Conservation (phyloP, 2,888 invertebrate species). For the Andrena trimmerana region DNA sequence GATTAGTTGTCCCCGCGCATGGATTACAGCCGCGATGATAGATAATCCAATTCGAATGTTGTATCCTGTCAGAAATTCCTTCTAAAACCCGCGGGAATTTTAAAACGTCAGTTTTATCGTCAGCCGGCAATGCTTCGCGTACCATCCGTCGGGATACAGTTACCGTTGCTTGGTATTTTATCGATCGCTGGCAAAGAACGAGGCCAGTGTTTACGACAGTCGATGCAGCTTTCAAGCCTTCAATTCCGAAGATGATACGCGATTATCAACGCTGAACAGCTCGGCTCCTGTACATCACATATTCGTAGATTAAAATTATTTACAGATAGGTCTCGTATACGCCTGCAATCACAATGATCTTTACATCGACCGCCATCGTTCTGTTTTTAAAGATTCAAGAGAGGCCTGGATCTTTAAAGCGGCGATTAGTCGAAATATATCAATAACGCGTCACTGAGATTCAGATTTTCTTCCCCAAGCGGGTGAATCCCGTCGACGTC, state of each 20-base stretch:
- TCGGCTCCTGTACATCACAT: constrained; percentile 72
- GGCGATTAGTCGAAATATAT: constrained; percentile 32
- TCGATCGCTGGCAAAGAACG: not conserved
- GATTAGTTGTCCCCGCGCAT: constrained; percentile 17
- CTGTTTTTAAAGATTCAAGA: constrained; percentile 42
- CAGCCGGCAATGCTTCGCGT: not conserved
- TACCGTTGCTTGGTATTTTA: not conserved
- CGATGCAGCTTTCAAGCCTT: constrained; percentile 9
- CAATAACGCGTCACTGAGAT: constrained; percentile 36
- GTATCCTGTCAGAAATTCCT: not conserved
- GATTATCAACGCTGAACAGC: constrained; percentile 61
- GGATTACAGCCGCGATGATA: not conserved
- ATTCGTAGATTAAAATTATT: constrained; percentile 77
- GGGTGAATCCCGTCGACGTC: not conserved
- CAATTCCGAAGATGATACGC: constrained; percentile 19
- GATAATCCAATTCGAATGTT: not conserved
- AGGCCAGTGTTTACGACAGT: not conserved
- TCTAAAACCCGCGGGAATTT: not conserved
- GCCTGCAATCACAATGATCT: constrained; percentile 84
- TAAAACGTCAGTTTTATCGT: not conserved
- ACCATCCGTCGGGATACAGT: not conserved
- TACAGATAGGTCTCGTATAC: constrained; percentile 84
- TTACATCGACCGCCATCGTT: constrained; percentile 57
- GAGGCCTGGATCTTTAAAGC: constrained; percentile 31
- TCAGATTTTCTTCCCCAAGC: not conserved